Evolutionary conservation across 2,888 invertebrate genomes (phyloP).

Genomic region (Harpagoxenus sublaevis): DNA sequence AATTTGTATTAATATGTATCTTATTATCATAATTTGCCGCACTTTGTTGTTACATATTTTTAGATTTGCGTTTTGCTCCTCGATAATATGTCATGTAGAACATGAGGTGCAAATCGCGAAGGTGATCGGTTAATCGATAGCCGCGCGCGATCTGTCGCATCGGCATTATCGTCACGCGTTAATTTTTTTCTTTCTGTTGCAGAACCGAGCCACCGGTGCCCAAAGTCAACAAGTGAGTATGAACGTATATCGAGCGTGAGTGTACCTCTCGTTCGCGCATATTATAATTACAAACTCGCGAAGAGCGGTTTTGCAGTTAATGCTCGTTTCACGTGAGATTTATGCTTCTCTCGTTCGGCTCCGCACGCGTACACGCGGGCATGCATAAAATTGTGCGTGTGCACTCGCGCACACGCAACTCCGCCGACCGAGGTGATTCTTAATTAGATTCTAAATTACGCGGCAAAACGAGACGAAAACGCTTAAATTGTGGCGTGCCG

Average conservation of each 20-base stretch:
- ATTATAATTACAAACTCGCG: slow-evolving; percentile 59
- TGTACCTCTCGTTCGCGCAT: slow-evolving; percentile 39
- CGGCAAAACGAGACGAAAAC: slow-evolving; percentile 52
- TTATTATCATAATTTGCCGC: slow-evolving; percentile 29
- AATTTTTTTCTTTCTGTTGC: slow-evolving; percentile 64
- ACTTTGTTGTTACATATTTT: background rate
- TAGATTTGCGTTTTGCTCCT: background rate
- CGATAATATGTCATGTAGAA: background rate
- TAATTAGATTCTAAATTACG: slow-evolving; percentile 66
- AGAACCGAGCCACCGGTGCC: slow-evolving; percentile 59
- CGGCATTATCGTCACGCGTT: slow-evolving; percentile 10
- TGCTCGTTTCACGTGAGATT: slow-evolving; percentile 58
- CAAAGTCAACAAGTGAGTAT: slow-evolving; percentile 71
- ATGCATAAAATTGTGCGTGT: slow-evolving; percentile 23
- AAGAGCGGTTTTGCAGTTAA: slow-evolving; percentile 59
- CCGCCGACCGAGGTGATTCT: slow-evolving; percentile 39
- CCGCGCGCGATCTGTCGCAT: slow-evolving; percentile 8
- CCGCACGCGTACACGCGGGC: slow-evolving; percentile 28
- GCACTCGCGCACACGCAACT: background rate
- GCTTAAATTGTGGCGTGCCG: slow-evolving; percentile 33
- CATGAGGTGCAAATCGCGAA: background rate
- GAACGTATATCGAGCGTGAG: slow-evolving; percentile 31
- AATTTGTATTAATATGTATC: no score
- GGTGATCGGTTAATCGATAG: slow-evolving; percentile 25
- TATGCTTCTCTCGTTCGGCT: slow-evolving; percentile 54